These are phyloP conservation scores for Neoitamus cyanurus DNA, from an alignment of 2,888 invertebrate genomes.

Conservation along the genomic window DNA sequence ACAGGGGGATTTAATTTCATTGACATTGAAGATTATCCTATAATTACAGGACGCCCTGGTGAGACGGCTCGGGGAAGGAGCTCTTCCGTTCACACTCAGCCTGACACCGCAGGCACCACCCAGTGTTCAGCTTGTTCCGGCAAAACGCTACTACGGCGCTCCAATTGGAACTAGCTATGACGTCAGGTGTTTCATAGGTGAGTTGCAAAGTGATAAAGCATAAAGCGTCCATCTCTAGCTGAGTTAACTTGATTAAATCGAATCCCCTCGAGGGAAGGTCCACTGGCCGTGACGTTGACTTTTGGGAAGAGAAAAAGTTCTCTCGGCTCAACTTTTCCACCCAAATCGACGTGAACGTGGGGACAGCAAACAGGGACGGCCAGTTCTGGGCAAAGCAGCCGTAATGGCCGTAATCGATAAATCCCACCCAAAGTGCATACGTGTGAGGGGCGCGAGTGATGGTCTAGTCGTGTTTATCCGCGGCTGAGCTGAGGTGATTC, in stretches of 20 bases:
- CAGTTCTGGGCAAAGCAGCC: too few relatives aligned
- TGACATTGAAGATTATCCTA: slow-evolving; percentile 29
- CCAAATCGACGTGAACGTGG: neutral
- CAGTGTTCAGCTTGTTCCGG: slow-evolving; percentile 89
- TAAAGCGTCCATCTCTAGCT: neutral
- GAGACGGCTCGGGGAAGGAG: slow-evolving; percentile 80
- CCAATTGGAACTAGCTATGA: slow-evolving; percentile 94
- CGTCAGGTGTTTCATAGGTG: slow-evolving; percentile 86
- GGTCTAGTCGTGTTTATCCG: neutral
- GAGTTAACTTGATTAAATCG: neutral
- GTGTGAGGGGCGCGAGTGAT: neutral
- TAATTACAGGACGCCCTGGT: slow-evolving; percentile 78
- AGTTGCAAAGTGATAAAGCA: slow-evolving; percentile 60
- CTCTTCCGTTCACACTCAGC: slow-evolving; percentile 84
- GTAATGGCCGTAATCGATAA: neutral
- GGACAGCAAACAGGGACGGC: neutral
- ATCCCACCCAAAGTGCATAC: neutral
- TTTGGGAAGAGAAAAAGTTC: neutral
- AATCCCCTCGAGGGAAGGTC: neutral
- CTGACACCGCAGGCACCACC: slow-evolving; percentile 88
- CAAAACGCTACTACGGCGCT: slow-evolving; percentile 90
- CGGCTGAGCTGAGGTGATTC: neutral
- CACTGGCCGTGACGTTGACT: neutral
- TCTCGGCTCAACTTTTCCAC: neutral
- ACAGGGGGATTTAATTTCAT: slow-evolving; percentile 19